Base-by-base conservation (phyloP, 2,113 vertebrate genomes). In the Morone chrysops region DNA sequence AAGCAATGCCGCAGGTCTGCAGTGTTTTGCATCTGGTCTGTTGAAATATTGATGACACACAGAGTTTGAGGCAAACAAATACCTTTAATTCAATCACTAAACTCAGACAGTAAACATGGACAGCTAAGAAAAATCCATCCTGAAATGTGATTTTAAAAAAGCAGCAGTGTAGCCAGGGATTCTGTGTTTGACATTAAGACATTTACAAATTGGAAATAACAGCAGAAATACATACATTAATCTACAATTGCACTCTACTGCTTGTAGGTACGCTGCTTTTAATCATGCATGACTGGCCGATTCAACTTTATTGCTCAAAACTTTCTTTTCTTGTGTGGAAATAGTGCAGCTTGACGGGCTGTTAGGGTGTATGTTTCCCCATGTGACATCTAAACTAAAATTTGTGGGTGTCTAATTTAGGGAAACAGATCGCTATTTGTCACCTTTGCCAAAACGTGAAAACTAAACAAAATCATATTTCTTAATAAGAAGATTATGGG, bases 21-120 rank as follows among this genome's bases (percentile, higher is more conserved):
- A 73, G 78, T 41, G 78, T 75, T 91, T 77, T 77, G 86, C 84
- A 87, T 87, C 84, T 74, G 78, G 53, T 77, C 83, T 40, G 75
- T 41, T 53, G 65, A 83, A 88, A 89, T 83, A 92, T 80, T 87
- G 89, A 89, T 89, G 89, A 84, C 87, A 84, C 70, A 12, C 75
- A 69, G 78, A 74, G 82, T 90, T 86, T 86, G 81, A 87, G 70
- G 76, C 54, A 70, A 86, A 83, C 72, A 83, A 88, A 90, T 81
- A 83, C 61, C 73, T 89, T 77, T 90, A 86, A 92, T 92, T 68
- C 10, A 16, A 92, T 89, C 85, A 79, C 57, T 20, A 7, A 63
- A 47, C 56, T 70, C 69, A 80, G 85, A 83, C 71, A 81, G 80
- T 87, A 87, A 87, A 90, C 89, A 92, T 60, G 77, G 83, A 76